Conservation (phyloP, 2,797 vertebrate genomes). For the Phyllotis vaccarum region DNA sequence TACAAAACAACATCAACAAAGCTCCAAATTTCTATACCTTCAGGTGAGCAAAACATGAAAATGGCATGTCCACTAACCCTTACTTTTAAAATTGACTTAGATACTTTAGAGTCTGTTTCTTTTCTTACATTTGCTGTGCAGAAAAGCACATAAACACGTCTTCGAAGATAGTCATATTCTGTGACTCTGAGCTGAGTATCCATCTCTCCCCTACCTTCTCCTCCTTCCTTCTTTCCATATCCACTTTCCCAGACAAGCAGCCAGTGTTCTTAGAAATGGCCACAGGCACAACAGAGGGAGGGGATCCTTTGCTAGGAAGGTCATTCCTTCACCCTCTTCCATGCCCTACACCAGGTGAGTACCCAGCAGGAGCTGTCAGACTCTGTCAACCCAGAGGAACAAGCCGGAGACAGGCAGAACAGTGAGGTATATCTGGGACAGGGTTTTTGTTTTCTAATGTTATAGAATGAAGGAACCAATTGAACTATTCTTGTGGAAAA, state of each 20-base stretch:
- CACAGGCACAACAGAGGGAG: neutral
- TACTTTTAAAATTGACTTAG: neutral
- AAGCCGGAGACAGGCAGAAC: neutral
- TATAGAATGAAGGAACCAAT: neutral
- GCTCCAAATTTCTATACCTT: neutral
- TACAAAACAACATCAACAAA: neutral
- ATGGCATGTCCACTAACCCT: neutral
- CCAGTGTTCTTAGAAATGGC: neutral
- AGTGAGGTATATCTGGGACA: neutral
- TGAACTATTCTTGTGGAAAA: neutral
- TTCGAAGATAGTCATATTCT: no score
- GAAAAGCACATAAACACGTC: neutral
- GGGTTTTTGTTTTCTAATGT: neutral
- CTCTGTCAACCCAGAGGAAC: neutral
- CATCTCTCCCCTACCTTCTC: neutral
- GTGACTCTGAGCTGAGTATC: neutral
- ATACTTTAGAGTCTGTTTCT: neutral
- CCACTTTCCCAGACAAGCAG: no score
- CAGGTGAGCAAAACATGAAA: neutral
- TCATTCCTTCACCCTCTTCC: neutral
- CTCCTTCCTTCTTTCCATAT: neutral
- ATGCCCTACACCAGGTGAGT: slow-evolving; percentile 1
- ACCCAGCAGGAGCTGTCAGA: slow-evolving; percentile 2
- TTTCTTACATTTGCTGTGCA: neutral
- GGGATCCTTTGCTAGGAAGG: neutral